Conservation (phyloP, 2,113 vertebrate species). For the Orthochromis malagaraziensis region DNA sequence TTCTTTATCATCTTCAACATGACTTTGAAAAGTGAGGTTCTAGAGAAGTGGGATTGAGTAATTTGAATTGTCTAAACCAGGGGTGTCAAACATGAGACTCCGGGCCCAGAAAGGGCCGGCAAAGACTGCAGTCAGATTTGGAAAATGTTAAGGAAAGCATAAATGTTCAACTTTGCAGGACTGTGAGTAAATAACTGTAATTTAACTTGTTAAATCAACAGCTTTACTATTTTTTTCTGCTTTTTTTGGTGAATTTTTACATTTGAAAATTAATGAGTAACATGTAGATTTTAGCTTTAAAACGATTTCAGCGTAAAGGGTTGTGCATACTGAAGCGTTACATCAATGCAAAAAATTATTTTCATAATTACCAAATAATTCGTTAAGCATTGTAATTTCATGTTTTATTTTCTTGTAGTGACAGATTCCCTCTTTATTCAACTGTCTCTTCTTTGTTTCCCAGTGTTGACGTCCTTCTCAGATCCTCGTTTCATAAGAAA, state of each 20-base stretch:
- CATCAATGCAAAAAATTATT: not conserved
- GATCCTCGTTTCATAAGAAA: not conserved
- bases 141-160: not conserved
- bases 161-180: not conserved
- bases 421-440: not conserved
- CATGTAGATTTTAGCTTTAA: not conserved
- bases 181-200: not conserved
- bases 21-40: not conserved
- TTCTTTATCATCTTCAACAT: not conserved
- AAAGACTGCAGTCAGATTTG: not conserved
- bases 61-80: not conserved
- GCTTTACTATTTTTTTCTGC: not conserved
- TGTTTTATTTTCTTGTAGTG: rapidly evolving
- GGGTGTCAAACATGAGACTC: rapidly evolving
- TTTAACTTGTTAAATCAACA: not conserved
- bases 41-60: rapidly evolving
- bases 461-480: rapidly evolving
- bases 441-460: not conserved
- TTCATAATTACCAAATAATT: not conserved
- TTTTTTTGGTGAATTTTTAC: not conserved
- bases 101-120: not conserved
- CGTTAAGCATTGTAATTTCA: rapidly evolving
- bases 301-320: not conserved
- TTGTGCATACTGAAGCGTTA: not conserved
- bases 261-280: not conserved